Evolutionary conservation across 2,797 vertebrate genomes (phyloP), one percentile per base, ranked within the genome.

Genomic region (Gallinago stenura): DNA sequence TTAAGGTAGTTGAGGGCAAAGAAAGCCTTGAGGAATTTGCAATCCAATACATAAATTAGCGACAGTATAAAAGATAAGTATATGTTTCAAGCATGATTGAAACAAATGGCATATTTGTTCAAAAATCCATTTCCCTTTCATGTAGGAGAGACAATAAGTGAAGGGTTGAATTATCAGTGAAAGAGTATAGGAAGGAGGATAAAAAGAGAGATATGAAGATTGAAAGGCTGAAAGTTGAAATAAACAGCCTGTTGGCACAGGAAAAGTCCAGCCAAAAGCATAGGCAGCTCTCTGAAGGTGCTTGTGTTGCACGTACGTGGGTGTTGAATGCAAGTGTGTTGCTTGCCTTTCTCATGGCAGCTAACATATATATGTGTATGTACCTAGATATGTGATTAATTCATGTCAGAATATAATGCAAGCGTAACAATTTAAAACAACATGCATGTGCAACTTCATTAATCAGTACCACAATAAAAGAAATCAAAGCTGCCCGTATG

Each of bases 81-180:
- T 69, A 85, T 46, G 45, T 46, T 46, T 46, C 45, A 46, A 62
- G 4, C n/a, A 73, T 61, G 43, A 77, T 35, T 89, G 82, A 80
- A 96, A 66, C 9, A 54, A 80, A 45, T 66, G 54, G 6, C 26
- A 22, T 84, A 43, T 85, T 87, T 80, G 14, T 90, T 66, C 39
- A 91, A 80, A 95, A 93, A 48, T 83, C n/a, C 51, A 62, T 87
- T 87, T 94, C n/a, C 24, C 21, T 65, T 87, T 73, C 46, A 46
- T 15, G 9, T 37, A 46, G 46, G 61, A 91, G 51, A 61, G 15
- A 83, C 50, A 78, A 6, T 35, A 75, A 83, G 39, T 21, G 24
- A 73, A 53, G 5, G 24, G 12, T 54, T 95, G 60, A 80, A 69
- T 56, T 46, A 73, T n/a, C 35, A 77, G 22, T 72, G 53, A 71